These are phyloP conservation scores for Calypte anna DNA, from an alignment of 2,113 vertebrate genomes.

Conservation along the genomic window DNA sequence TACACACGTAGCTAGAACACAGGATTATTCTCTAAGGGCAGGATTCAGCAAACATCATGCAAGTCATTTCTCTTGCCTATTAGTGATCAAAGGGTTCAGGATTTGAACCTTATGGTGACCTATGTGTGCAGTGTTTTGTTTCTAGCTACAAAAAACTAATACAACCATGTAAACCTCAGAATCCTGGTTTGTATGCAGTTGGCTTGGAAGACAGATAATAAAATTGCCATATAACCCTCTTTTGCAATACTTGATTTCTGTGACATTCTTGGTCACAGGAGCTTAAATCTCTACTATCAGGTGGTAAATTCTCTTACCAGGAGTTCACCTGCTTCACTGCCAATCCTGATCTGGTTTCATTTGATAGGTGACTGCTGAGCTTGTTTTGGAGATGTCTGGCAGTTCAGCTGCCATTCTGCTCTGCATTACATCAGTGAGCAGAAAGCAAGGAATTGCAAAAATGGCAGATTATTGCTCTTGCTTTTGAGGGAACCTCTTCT, in stretches of 20 bases:
- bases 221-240: background rate
- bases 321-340: background rate
- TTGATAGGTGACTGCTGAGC: background rate
- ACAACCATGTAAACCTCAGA: background rate
- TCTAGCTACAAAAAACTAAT: background rate
- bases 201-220: background rate
- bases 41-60: background rate
- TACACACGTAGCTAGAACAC: accelerated
- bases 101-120: background rate
- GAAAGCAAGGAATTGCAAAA: background rate
- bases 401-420: background rate
- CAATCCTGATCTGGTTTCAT: background rate
- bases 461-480: background rate
- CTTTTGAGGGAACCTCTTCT: background rate
- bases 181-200: background rate
- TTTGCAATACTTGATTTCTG: background rate
- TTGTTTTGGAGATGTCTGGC: background rate
- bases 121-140: background rate
- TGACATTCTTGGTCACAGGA: background rate
- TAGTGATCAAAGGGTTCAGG: background rate
- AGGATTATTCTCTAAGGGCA: background rate
- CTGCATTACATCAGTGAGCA: background rate
- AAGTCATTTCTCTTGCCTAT: background rate
- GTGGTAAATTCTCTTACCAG: background rate
- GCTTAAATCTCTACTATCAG: background rate